Percentiles rank a stretch among this genome's conserved stretches.
Evolutionary conservation across 1,140 invertebrate genomes (phyloP).

Genomic region (Cotesia typhae): DNA sequence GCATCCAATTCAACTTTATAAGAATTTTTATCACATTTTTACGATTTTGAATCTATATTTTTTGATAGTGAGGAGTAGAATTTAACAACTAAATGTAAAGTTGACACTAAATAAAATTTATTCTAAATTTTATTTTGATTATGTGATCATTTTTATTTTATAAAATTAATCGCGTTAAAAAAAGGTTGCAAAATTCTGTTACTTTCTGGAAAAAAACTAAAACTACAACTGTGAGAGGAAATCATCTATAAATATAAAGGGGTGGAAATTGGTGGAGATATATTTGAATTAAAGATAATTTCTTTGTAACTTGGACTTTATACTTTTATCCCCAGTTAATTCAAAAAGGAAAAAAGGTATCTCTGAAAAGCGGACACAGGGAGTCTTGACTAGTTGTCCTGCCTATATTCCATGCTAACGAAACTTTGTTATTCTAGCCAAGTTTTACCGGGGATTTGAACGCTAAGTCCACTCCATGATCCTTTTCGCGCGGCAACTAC

Average conservation of each 20-base stretch:
- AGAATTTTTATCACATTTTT: no score
- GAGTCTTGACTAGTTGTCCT: not conserved
- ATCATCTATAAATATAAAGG: not conserved
- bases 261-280: slow-evolving; percentile 2
- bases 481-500: slow-evolving; percentile 62
- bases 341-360: slow-evolving; percentile 27
- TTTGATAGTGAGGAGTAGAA: no score
- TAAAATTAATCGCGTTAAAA: no score
- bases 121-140: no score
- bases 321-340: slow-evolving; percentile 22
- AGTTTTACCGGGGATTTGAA: slow-evolving; percentile 63
- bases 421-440: slow-evolving; percentile 63
- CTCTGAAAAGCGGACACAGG: not conserved
- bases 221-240: no score
- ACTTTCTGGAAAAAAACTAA: no score
- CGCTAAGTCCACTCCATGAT: slow-evolving; percentile 66
- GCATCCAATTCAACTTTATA: no score
- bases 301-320: not conserved
- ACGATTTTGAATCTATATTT: no score
- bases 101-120: no score
- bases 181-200: no score
- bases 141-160: no score
- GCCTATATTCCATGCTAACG: not conserved
- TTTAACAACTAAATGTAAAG: no score
- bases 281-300: not conserved